Evolutionary conservation across 2,888 invertebrate genomes (phyloP), one percentile per base, ranked within the genome.

Genomic region (Temnothorax unifasciatus): DNA sequence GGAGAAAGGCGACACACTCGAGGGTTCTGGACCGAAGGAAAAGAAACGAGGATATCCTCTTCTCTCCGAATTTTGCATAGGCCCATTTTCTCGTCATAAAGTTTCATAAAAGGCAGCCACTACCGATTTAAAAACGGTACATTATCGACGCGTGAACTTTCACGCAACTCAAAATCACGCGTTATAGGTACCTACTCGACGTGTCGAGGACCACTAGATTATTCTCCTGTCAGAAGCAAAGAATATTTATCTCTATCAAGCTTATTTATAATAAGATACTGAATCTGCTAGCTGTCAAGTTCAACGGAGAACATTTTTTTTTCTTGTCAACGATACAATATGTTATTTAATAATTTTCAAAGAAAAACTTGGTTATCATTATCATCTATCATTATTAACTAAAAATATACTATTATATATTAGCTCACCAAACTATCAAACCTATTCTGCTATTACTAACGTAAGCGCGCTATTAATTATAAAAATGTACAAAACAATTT

Each of bases 1-100:
- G 64, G 69, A 73, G 57, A 68, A 87, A 81, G 18, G 52, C 41
- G 54, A 73, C 68, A 29, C 38, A 41, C 38, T 54, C 68, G 76
- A 29, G 64, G 84, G 71, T 74, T 25, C 81, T 44, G 73, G 64
- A 64, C 75, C 21, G 44, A 29, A 41, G 63, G 15, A 61, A 47
- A 44, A 25, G 18, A 61, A 68, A 44, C 44, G 69, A 74, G 71
- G 38, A 44, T 47, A 25, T 79, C 25, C 47, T 47, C 44, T 63
- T 68, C 44, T 21, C 25, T 11, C 1, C 13, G 6, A 15, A 25
- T 29, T 81, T 71, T 61, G n/a, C 71, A 71, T 61, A 18, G 8
- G 18, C 68, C 41, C 21, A 25, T 69, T 59, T 69, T 34, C 34
- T 59, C 38, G 34, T 21, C 34, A 21, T 57, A 64, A 71, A 61